These are phyloP conservation scores for Agrochola macilenta DNA, from an alignment of 2,888 invertebrate genomes.

Conservation along the genomic window DNA sequence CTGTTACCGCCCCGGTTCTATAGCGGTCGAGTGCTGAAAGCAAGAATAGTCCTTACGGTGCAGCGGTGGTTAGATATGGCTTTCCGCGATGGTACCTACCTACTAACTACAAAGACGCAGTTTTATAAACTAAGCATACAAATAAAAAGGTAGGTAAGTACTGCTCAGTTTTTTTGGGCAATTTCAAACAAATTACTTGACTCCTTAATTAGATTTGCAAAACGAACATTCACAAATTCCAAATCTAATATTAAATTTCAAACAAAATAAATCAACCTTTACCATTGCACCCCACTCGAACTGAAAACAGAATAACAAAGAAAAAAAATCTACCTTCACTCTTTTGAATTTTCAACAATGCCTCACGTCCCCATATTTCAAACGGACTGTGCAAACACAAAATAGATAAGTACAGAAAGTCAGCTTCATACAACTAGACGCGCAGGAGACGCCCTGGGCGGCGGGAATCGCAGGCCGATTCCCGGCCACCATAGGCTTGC, in stretches of 20 bases:
- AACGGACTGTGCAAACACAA: conserved; percentile 63
- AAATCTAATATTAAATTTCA: conserved; percentile 58
- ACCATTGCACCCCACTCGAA: conserved; percentile 51
- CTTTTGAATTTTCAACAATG: conserved; percentile 71
- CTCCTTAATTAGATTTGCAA: conserved; percentile 29
- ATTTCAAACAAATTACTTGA: neutral
- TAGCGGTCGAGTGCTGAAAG: no score
- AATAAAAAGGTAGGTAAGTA: neutral
- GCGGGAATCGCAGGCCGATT: no score
- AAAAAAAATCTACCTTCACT: conserved; percentile 53
- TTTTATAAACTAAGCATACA: neutral
- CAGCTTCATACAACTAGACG: neutral
- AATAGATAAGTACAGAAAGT: conserved; percentile 8
- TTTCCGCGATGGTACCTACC: no score
- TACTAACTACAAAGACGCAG: neutral
- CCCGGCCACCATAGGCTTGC: no score
- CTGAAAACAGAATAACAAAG: conserved; percentile 48
- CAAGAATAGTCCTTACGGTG: no score
- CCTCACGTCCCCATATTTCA: conserved; percentile 72
- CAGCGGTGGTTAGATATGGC: no score
- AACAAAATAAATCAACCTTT: conserved; percentile 59
- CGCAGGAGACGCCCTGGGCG: no score
- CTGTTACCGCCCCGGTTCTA: no score
- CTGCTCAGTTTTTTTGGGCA: neutral
- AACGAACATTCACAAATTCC: conserved; percentile 27